phyloP scores from a whole-genome alignment of 64 coral and sea anemone species.

The Trachythela sp. region DNA sequence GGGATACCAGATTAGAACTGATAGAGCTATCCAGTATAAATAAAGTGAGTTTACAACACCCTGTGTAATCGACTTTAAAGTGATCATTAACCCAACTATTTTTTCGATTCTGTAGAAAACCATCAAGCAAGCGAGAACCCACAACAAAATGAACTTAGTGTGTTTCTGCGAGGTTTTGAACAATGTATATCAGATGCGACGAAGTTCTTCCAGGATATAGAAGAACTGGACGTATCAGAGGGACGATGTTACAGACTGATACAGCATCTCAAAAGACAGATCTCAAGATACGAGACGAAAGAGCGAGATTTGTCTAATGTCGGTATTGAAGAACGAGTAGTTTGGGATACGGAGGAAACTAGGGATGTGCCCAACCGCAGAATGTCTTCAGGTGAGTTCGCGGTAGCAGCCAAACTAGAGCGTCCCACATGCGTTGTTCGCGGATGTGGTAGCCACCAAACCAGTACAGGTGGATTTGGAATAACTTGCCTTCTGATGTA shows the following conservation, averaged over 20 bases:
- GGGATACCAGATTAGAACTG: too few relatives aligned
- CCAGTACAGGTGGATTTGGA: too few relatives aligned
- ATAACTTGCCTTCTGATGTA: too few relatives aligned
- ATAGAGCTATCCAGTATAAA: too few relatives aligned
- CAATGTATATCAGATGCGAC: background rate
- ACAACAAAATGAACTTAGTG: background rate
- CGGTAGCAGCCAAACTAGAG: too few relatives aligned
- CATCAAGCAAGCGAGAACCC: background rate
- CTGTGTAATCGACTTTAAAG: too few relatives aligned
- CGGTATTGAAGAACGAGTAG: background rate
- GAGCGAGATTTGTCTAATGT: background rate
- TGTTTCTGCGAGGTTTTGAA: background rate
- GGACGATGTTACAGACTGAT: background rate
- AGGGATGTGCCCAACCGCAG: background rate
- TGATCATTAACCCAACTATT: too few relatives aligned
- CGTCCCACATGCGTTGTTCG: too few relatives aligned
- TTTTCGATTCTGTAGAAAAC: background rate
- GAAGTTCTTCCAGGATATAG: slow-evolving; percentile 1
- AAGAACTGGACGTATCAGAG: background rate
- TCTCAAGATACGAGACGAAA: background rate
- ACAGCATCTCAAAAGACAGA: background rate
- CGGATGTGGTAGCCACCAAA: too few relatives aligned
- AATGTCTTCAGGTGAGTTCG: background rate
- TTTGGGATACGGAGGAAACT: background rate
- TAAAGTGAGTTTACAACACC: too few relatives aligned